Evolutionary conservation across 1,140 invertebrate genomes (phyloP).

Genomic region (Cotesia typhae): DNA sequence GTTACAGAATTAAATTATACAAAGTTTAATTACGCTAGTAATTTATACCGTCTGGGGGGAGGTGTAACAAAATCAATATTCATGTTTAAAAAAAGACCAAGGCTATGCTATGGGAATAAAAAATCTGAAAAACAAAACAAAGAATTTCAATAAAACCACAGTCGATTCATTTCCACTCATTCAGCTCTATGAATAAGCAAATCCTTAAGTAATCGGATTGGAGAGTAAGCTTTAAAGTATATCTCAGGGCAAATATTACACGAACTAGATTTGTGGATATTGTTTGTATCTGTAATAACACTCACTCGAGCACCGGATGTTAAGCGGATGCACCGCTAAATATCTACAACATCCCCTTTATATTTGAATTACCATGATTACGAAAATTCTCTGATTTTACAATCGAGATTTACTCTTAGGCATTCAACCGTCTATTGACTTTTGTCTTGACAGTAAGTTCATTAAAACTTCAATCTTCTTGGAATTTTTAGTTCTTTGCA

Average conservation of each 20-base stretch:
- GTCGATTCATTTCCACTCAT: constrained; percentile 11
- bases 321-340: constrained; percentile 13
- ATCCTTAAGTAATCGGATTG: constrained; percentile 41
- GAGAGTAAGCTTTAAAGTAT: constrained; percentile 35
- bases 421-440: background rate
- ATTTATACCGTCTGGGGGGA: no score
- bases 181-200: constrained; percentile 42
- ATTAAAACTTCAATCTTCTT: no score
- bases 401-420: background rate
- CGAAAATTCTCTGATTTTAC: background rate
- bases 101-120: background rate
- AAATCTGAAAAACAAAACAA: background rate
- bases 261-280: constrained; percentile 13
- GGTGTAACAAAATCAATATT: no score
- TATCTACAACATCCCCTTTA: constrained; percentile 12
- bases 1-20: no score
- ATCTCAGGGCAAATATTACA: constrained; percentile 35
- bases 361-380: background rate
- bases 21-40: background rate
- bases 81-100: background rate
- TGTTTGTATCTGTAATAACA: no score
- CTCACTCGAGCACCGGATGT: no score
- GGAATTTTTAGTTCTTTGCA: no score
- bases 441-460: background rate
- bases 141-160: constrained; percentile 29